Evolutionary conservation across 2,113 vertebrate species (phyloP).

Genomic region (Cricetomys ansorgei): DNA sequence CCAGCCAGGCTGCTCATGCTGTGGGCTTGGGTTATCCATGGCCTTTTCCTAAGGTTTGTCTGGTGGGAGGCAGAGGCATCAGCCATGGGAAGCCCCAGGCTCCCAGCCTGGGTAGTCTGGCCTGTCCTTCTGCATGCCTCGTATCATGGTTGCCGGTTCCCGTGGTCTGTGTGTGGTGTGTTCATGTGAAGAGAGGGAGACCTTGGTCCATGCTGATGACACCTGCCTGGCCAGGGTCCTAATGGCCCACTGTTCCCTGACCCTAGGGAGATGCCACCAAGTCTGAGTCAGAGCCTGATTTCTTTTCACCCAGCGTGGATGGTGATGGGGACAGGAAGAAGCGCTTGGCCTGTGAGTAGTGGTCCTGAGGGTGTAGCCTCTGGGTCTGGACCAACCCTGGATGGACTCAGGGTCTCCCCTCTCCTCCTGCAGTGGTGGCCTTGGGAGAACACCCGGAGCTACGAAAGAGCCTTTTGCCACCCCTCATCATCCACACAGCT

Average conservation of each 20-base stretch:
- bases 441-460: slow-evolving; percentile 94
- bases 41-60: slow-evolving; percentile 18
- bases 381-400: background rate
- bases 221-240: background rate
- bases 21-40: background rate
- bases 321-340: slow-evolving; percentile 93
- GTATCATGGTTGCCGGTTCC: slow-evolving; percentile 73
- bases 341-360: slow-evolving; percentile 91
- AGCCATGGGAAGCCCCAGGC: background rate
- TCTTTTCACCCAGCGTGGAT: slow-evolving; percentile 91
- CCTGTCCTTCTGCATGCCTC: slow-evolving; percentile 69
- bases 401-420: slow-evolving; percentile 3
- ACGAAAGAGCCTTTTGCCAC: slow-evolving; percentile 94
- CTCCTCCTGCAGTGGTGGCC: slow-evolving; percentile 87
- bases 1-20: background rate
- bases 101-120: slow-evolving; percentile 38
- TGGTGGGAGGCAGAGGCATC: slow-evolving; percentile 14
- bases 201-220: background rate
- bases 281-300: slow-evolving; percentile 93
- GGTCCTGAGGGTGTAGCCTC: background rate
- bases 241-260: background rate
- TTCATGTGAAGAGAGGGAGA: slow-evolving; percentile 52
- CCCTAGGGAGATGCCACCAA: slow-evolving; percentile 95
- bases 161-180: slow-evolving; percentile 73
- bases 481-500: slow-evolving; percentile 97